These are phyloP conservation scores for Sebastes nivosus DNA, from an alignment of 2,797 vertebrate species.

Conservation along the genomic window DNA sequence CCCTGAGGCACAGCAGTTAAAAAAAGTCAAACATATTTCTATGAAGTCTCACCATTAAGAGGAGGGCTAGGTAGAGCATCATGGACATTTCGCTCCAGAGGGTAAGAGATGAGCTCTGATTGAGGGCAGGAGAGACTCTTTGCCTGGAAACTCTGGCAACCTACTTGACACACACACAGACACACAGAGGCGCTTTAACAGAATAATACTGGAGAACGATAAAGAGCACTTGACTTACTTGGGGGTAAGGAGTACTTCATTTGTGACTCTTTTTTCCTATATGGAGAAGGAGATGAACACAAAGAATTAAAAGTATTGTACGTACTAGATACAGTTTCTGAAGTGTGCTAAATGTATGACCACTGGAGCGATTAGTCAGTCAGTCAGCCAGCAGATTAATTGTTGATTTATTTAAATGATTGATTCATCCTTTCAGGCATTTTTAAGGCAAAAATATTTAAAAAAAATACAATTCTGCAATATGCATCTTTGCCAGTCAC, in stretches of 20 bases:
- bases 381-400: background rate
- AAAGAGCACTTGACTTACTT: constrained; percentile 73
- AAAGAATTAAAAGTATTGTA: background rate
- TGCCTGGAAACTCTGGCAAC: constrained; percentile 71
- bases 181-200: background rate
- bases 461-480: background rate
- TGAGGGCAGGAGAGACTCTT: constrained; percentile 73
- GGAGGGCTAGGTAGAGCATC: constrained; percentile 78
- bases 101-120: constrained; percentile 80
- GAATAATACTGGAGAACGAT: background rate
- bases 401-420: background rate
- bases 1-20: background rate
- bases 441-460: background rate
- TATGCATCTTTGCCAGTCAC: background rate
- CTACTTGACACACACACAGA: constrained; percentile 45
- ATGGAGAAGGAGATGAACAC: constrained; percentile 17
- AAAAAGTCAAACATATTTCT: background rate
- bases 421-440: background rate
- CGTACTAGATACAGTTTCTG: background rate
- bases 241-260: constrained; percentile 77
- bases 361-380: background rate
- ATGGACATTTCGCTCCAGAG: constrained; percentile 65
- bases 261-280: constrained; percentile 79
- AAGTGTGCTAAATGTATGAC: background rate
- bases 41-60: constrained; percentile 80